These are phyloP conservation scores for Isotomurus palustris DNA, from an alignment of 2,888 invertebrate species.

Conservation along the genomic window DNA sequence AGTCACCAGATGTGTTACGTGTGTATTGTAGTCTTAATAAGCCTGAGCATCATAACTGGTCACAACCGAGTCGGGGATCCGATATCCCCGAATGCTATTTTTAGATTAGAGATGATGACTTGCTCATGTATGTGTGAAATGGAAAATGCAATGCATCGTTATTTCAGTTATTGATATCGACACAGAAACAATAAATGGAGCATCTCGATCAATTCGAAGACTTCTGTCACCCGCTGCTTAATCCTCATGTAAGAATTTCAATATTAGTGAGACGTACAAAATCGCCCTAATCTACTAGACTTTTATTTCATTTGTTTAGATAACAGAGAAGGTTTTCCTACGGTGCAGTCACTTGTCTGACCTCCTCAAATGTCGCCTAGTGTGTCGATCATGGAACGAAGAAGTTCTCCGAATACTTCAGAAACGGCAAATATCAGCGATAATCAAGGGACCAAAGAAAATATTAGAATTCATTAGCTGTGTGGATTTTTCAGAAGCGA, in stretches of 20 bases:
- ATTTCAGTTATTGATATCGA: background rate
- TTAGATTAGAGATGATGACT: too few relatives aligned
- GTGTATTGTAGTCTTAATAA: too few relatives aligned
- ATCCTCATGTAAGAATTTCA: constrained; percentile 10
- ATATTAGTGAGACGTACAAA: too few relatives aligned
- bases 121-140: background rate
- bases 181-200: background rate
- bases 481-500: background rate
- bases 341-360: constrained; percentile 7
- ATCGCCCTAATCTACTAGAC: too few relatives aligned
- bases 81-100: too few relatives aligned
- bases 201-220: background rate
- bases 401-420: constrained; percentile 15
- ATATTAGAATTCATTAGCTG: background rate
- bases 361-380: constrained; percentile 25
- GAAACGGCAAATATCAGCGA: background rate
- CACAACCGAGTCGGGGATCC: too few relatives aligned
- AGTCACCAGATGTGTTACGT: too few relatives aligned
- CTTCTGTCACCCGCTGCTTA: background rate
- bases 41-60: too few relatives aligned
- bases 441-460: background rate
- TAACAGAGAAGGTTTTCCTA: background rate
- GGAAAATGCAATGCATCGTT: background rate
- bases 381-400: constrained; percentile 26
- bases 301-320: background rate